Percentiles rank a stretch among this genome's conserved stretches.
These are phyloP conservation scores for Tenthredo distinguenda DNA, from an alignment of 2,888 invertebrate species.

Conservation along the genomic window DNA sequence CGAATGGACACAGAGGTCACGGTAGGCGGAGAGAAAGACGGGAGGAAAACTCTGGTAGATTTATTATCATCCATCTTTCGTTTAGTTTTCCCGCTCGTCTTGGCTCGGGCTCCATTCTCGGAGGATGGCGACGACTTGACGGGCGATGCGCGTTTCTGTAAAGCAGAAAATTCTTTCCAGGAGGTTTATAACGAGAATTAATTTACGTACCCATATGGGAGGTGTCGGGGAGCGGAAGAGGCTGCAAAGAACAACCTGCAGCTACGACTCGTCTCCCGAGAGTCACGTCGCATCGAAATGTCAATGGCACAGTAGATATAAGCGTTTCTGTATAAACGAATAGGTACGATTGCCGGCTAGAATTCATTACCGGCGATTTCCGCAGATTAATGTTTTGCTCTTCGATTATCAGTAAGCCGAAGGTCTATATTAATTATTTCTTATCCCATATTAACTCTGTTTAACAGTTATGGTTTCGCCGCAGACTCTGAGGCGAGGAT, in stretches of 20 bases:
- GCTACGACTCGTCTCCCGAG: not conserved
- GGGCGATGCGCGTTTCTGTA: slow-evolving; percentile 6
- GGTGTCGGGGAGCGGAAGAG: slow-evolving; percentile 35
- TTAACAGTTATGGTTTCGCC: not conserved
- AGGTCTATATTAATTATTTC: not conserved
- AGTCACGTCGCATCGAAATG: slow-evolving; percentile 26
- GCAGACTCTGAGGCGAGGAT: not conserved
- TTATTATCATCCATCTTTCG: slow-evolving; percentile 48
- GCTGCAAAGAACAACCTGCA: not conserved
- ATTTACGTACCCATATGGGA: slow-evolving; percentile 34
- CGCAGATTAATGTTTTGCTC: not conserved
- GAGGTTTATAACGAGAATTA: slow-evolving; percentile 34
- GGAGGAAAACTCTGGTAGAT: slow-evolving; percentile 40
- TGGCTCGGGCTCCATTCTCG: slow-evolving; percentile 28
- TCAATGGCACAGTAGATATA: slow-evolving; percentile 17
- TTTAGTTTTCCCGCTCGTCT: slow-evolving; percentile 37
- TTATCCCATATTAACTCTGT: not conserved
- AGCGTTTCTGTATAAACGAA: slow-evolving; percentile 16
- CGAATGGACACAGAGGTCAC: slow-evolving; percentile 27
- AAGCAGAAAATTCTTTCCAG: slow-evolving; percentile 39
- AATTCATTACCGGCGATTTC: not conserved
- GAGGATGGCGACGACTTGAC: slow-evolving; percentile 28
- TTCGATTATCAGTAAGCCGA: not conserved
- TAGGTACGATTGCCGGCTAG: not conserved
- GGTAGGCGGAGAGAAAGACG: slow-evolving; percentile 21